Conservation (phyloP, 2,888 invertebrate species). For the Netelia fuscicornis region DNA sequence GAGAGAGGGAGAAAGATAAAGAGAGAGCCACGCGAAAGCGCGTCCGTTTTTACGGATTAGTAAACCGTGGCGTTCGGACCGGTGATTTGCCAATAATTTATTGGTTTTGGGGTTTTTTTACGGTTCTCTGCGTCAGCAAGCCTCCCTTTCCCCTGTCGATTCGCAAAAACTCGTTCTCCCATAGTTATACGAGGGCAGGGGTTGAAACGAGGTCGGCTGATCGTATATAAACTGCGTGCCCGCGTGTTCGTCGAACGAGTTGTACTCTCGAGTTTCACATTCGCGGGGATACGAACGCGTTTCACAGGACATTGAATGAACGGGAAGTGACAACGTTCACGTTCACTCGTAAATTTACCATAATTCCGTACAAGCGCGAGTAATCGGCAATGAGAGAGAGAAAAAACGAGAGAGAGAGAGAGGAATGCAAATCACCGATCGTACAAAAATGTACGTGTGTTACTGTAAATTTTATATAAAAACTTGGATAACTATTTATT, state of each 20-base stretch:
- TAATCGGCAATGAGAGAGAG: conserved; percentile 1
- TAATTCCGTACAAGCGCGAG: conserved; percentile 73
- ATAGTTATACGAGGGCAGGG: conserved; percentile 17
- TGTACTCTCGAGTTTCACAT: conserved; percentile 17
- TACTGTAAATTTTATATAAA: neutral
- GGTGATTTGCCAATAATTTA: conserved; percentile 78
- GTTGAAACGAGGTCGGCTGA: conserved; percentile 21
- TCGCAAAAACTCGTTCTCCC: conserved; percentile 31
- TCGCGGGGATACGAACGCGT: conserved; percentile 23
- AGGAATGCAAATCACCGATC: neutral
- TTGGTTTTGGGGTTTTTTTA: conserved; percentile 73
- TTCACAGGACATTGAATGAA: conserved; percentile 73
- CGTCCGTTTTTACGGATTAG: conserved; percentile 76
- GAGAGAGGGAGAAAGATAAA: neutral
- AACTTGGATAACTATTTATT: neutral
- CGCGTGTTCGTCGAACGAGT: conserved; percentile 19
- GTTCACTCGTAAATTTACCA: conserved; percentile 78
- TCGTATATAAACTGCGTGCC: conserved; percentile 7
- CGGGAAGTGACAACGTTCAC: conserved; percentile 77
- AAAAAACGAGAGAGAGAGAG: neutral
- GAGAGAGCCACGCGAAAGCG: conserved; percentile 29
- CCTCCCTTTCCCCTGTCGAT: neutral
- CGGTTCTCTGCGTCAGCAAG: conserved; percentile 34
- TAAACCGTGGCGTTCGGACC: conserved; percentile 71
- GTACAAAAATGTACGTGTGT: neutral